Percentiles rank a stretch among this genome's conserved stretches.
phyloP scores from a whole-genome alignment of 2,797 vertebrate species.

The Echeneis naucrates region DNA sequence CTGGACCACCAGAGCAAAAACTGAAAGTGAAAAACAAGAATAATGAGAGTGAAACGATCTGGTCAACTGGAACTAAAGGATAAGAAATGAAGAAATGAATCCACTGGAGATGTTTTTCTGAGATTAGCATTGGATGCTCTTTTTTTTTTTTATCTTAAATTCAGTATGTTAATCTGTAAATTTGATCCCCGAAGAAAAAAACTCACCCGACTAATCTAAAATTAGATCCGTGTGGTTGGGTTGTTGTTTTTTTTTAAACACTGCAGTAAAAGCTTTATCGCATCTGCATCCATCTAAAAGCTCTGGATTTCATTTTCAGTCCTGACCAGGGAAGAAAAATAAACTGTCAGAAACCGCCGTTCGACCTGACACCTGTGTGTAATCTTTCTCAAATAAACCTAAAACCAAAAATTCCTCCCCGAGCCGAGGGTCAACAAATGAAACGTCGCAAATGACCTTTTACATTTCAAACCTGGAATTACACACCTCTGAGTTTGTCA shows the following conservation, averaged over 20 bases:
- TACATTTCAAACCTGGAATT: not conserved
- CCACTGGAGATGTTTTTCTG: too few relatives aligned
- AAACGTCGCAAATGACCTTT: slow-evolving; percentile 23
- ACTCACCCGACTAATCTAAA: too few relatives aligned
- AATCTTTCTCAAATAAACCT: slow-evolving; percentile 26
- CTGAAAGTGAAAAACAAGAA: not conserved
- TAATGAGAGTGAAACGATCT: slow-evolving; percentile 27
- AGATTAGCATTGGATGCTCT: too few relatives aligned
- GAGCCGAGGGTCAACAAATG: slow-evolving; percentile 42
- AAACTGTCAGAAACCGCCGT: slow-evolving; percentile 12
- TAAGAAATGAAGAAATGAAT: slow-evolving; percentile 1
- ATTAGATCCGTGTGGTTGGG: too few relatives aligned
- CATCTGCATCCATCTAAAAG: slow-evolving; percentile 22
- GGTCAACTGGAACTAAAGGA: slow-evolving; percentile 17
- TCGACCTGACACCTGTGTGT: slow-evolving; percentile 10
- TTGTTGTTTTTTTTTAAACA: not conserved
- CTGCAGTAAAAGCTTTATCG: not conserved
- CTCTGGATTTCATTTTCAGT: not conserved
- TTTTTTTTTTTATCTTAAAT: too few relatives aligned
- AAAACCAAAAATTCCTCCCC: not conserved
- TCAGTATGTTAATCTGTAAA: too few relatives aligned
- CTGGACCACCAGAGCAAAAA: slow-evolving; percentile 13
- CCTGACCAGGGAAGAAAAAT: slow-evolving; percentile 23
- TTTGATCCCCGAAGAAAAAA: too few relatives aligned
- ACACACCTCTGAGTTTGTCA: slow-evolving; percentile 18